Conservation (phyloP, 2,113 vertebrate genomes). For the Cottus gobio region DNA sequence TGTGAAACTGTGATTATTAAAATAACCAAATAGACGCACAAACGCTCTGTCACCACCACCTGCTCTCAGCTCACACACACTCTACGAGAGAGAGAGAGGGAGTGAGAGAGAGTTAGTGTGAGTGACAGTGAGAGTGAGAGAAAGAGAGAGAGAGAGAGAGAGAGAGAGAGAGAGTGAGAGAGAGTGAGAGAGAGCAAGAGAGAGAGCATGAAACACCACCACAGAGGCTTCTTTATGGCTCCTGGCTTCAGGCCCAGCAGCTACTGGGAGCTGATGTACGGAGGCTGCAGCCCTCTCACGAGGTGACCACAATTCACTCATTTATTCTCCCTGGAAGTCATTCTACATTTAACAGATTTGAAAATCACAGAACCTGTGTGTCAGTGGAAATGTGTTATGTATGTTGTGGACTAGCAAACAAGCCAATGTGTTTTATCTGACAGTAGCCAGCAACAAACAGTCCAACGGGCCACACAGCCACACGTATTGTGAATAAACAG, state of each 20-base stretch:
- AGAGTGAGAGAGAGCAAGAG: slow-evolving; percentile 8
- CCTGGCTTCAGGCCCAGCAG: slow-evolving; percentile 42
- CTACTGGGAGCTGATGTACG: slow-evolving; percentile 41
- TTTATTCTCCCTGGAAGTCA: not conserved
- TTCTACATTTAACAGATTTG: slow-evolving; percentile 13
- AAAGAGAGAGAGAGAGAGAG: not conserved
- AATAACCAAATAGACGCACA: no score
- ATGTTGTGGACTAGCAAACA: not conserved
- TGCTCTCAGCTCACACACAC: no score
- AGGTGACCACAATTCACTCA: slow-evolving; percentile 25
- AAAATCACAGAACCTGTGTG: slow-evolving; percentile 6
- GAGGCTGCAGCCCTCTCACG: slow-evolving; percentile 36
- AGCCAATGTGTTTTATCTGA: slow-evolving; percentile 1
- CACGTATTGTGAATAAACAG: not conserved
- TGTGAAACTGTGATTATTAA: no score
- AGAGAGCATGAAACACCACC: slow-evolving; percentile 48
- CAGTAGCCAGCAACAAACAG: no score
- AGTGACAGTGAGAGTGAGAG: no score
- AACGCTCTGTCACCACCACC: no score
- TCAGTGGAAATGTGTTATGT: not conserved
- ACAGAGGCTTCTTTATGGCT: slow-evolving; percentile 54
- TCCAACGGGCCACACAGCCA: not conserved
- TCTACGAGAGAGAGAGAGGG: not conserved
- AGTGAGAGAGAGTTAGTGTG: not conserved
- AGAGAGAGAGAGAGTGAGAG: not conserved